Conservation (phyloP, 2,113 vertebrate genomes). For the Ranitomeya variabilis region DNA sequence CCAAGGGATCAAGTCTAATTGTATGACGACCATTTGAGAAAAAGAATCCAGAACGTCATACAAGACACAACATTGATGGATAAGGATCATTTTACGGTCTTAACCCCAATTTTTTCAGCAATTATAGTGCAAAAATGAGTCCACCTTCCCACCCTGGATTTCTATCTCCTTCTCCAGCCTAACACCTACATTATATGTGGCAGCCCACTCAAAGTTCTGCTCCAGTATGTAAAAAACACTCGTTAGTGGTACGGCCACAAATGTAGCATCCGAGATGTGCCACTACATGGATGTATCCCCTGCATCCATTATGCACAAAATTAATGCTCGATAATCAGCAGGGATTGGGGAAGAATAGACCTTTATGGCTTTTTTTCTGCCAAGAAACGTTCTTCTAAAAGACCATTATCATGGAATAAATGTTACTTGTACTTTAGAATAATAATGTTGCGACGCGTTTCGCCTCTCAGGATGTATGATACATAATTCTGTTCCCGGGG, state of each 20-base stretch:
- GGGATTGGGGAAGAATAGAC: background rate
- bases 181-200: background rate
- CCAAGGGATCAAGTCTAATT: too few relatives aligned
- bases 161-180: background rate
- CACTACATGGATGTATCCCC: background rate
- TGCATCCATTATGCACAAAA: background rate
- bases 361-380: background rate
- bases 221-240: constrained; percentile 10
- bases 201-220: background rate
- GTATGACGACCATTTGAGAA: background rate
- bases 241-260: background rate
- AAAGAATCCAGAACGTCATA: background rate
- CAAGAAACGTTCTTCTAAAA: background rate
- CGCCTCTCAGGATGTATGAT: too few relatives aligned
- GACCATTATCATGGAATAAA: background rate
- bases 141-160: background rate
- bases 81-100: background rate
- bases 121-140: too few relatives aligned
- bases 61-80: background rate
- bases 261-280: background rate
- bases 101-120: background rate
- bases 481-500: background rate
- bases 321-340: background rate
- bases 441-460: background rate
- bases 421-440: background rate